A percentile compares a stretch with the other conserved stretches of the same genome.
Evolutionary conservation across 2,888 invertebrate species (phyloP).

Genomic region (Ormia ochracea): DNA sequence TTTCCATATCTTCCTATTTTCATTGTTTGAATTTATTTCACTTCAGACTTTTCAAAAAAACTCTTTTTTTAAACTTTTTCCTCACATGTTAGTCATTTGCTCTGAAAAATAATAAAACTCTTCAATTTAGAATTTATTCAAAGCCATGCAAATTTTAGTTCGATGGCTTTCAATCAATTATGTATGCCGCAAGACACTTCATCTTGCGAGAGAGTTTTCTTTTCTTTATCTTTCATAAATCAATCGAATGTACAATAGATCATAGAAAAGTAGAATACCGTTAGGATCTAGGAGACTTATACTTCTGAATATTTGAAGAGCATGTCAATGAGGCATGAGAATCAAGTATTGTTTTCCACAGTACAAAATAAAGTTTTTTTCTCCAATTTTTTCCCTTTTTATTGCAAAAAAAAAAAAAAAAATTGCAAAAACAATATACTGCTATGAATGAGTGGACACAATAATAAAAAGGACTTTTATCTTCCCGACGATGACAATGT

Average conservation of each 20-base stretch:
- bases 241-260: not conserved
- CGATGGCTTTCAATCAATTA: too few relatives aligned
- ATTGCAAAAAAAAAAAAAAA: too few relatives aligned
- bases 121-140: too few relatives aligned
- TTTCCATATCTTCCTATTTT: too few relatives aligned
- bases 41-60: too few relatives aligned
- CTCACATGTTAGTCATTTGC: too few relatives aligned
- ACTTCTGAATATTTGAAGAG: not conserved
- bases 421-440: not conserved
- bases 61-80: too few relatives aligned
- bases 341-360: slow-evolving; percentile 9
- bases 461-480: not conserved
- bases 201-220: too few relatives aligned
- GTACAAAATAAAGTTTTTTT: not conserved
- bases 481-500: not conserved
- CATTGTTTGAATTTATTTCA: too few relatives aligned
- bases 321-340: slow-evolving; percentile 3
- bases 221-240: not conserved
- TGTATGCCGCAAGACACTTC: too few relatives aligned
- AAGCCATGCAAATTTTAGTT: too few relatives aligned
- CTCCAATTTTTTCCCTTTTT: not conserved
- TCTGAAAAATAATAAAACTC: too few relatives aligned
- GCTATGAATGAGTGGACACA: not conserved
- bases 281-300: not conserved
- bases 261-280: not conserved